A percentile compares a stretch with the other conserved stretches of the same genome.
Conservation (phyloP, 2,113 vertebrate species). For the Leptosomus discolor region DNA sequence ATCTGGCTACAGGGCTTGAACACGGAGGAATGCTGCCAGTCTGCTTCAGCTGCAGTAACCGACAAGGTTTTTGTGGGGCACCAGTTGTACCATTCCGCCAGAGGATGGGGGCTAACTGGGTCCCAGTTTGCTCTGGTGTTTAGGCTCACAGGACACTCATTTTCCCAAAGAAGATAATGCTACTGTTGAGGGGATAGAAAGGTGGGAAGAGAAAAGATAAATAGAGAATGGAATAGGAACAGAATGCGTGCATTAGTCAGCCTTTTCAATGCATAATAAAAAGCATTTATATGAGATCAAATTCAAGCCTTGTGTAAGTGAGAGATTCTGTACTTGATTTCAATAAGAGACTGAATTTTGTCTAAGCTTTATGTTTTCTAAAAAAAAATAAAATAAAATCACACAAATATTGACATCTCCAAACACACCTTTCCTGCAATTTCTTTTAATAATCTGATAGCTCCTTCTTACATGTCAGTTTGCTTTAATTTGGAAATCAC, state of each 20-base stretch:
- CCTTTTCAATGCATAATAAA: conserved; percentile 37
- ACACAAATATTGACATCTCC: background rate
- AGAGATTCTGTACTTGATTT: background rate
- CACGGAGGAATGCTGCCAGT: background rate
- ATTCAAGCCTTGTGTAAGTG: background rate
- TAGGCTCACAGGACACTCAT: background rate
- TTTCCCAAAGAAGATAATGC: background rate
- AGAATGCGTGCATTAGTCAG: background rate
- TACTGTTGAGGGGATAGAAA: background rate
- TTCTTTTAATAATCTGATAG: background rate
- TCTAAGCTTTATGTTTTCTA: background rate
- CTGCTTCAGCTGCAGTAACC: background rate
- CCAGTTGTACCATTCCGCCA: background rate
- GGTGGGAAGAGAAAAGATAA: background rate
- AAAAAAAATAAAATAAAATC: background rate
- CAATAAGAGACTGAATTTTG: background rate
- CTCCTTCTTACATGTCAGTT: background rate
- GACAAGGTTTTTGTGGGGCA: background rate
- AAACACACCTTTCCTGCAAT: background rate
- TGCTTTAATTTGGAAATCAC: background rate
- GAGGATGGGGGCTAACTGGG: background rate
- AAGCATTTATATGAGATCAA: conserved; percentile 28
- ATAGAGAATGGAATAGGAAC: background rate
- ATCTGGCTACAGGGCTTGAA: background rate
- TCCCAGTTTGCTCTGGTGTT: background rate